phyloP scores from a whole-genome alignment of 2,113 vertebrate genomes.

The Ptilorrhoa leucosticta region DNA sequence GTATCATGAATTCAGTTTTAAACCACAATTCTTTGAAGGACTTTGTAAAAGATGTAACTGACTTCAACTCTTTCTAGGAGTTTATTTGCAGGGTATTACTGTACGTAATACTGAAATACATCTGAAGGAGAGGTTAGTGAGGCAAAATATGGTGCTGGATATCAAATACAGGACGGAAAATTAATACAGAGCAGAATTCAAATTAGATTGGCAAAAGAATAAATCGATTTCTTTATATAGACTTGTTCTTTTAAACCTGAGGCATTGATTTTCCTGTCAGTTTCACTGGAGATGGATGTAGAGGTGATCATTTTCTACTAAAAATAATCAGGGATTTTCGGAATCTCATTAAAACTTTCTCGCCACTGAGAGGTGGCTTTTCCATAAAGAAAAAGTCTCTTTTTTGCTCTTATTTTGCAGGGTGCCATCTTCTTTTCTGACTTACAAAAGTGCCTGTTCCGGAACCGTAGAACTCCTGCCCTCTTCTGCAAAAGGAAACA shows the following conservation, averaged over 20 bases:
- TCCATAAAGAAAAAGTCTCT: neutral
- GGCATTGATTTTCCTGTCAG: neutral
- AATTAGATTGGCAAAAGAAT: neutral
- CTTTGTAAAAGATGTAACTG: neutral
- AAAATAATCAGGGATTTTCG: neutral
- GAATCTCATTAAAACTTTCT: neutral
- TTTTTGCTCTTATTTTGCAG: neutral
- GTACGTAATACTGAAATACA: neutral
- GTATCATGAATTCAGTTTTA: neutral
- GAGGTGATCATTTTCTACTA: neutral
- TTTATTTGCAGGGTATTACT: neutral
- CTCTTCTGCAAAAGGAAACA: neutral
- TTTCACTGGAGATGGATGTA: neutral
- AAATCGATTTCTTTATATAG: fast-evolving
- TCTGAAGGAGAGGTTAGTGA: neutral
- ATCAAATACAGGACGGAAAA: neutral
- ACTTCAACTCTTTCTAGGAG: neutral
- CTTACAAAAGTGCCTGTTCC: neutral
- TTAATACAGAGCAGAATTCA: neutral
- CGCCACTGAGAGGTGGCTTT: neutral
- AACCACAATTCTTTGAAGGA: neutral
- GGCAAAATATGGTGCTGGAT: neutral
- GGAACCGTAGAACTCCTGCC: neutral
- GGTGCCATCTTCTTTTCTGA: neutral
- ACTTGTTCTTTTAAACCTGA: neutral